Base-by-base conservation (phyloP, 2,797 vertebrate genomes). In the Alca torda region DNA sequence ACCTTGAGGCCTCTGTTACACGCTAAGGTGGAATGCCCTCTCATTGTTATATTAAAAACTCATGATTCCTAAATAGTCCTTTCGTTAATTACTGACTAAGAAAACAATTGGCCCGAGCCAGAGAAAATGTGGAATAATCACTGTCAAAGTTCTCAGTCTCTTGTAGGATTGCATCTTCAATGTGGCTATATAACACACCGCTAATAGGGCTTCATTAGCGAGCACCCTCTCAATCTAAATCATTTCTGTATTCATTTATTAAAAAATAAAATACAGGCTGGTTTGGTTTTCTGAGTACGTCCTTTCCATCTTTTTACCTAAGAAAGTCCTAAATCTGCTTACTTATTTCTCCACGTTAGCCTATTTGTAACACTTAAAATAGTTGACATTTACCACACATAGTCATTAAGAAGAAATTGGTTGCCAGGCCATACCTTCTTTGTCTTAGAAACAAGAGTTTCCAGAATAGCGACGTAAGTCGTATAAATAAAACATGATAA, bases 1-100 rank as follows among this genome's bases (percentile, higher is more conserved):
- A 77, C 37, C 82, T 89, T 60, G 41, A 70, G 72, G 53, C 68
- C 41, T 75, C 87, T 89, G 45, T 85, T 87, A 74, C 28, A 60
- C 45, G 64, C 72, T 90, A 46, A 76, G 75, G 93, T 92, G 21
- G 41, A 92, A 84, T 77, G 76, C 26, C 33, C 89, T 46, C 26
- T 89, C 37, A 79, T 35, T 67, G 59, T 56, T 89, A 17, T 67
- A 60, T 63, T 84, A 94, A 82, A 94, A 92, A 30, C 56, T 93
- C 28, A 6, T 60, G 53, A 79, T 75, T 90, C 56, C 63, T 63
- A 87, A 94, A 81, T 8, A 94, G 48, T 68, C 41, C 30, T 84
- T 93, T 79, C 81, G 63, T 90, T 88, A 96, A 90, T 87, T 93
- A 79, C 12, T 10, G n/a, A 74, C 67, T 48, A 48, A 89, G 77